Base-by-base conservation (phyloP, 2,888 invertebrate species). In the Clanis bilineata region DNA sequence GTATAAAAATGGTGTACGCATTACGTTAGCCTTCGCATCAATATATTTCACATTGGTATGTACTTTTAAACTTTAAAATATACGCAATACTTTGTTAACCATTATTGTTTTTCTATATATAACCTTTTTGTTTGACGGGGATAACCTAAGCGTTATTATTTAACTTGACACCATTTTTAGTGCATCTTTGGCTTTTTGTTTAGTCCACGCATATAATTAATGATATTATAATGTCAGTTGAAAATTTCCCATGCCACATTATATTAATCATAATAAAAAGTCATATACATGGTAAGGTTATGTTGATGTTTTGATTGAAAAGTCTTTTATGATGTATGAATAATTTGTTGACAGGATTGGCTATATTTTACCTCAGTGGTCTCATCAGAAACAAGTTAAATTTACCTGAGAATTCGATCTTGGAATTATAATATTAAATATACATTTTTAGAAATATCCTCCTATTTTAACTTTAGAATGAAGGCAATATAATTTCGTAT, bases 261-360 rank as follows among this genome's bases (percentile, higher is more conserved):
- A 18, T n/a, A 44, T 22, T 56, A 38, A 15, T 45, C 44, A 32
- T n/a, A 45, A 28, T 12, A 36, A 32, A n/a, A 32, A 45, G 12
- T 32, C 28, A 43, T 54, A 15, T 38, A 32, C 6, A 15, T 2
- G 12, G 38, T 58, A 56, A 91, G 91, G 92, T 92, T 92, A 92
- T 92, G 92, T 92, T 92, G 89, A 91, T 91, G 92, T 92, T 92
- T 90, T 91, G 90, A 74, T 89, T 83, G 71, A 70, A 75, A 21
- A 5, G 39, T 39, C 25, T 38, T 57, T 18, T 39, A 39, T 18
- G 47, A 51, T 51, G 51, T 57, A 25, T 51, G n/a, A n/a, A 51
- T 25, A 51, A 51, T 51, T 51, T 23, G 23, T 47, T 51, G 57
- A 44, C 58, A 57, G 57, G 32, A 57, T 38, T 22, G 15, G 36